Evolutionary conservation across 1,140 invertebrate genomes (phyloP), one percentile per base, ranked within the genome.

Genomic region (Pentalonia nigronervosa): DNA sequence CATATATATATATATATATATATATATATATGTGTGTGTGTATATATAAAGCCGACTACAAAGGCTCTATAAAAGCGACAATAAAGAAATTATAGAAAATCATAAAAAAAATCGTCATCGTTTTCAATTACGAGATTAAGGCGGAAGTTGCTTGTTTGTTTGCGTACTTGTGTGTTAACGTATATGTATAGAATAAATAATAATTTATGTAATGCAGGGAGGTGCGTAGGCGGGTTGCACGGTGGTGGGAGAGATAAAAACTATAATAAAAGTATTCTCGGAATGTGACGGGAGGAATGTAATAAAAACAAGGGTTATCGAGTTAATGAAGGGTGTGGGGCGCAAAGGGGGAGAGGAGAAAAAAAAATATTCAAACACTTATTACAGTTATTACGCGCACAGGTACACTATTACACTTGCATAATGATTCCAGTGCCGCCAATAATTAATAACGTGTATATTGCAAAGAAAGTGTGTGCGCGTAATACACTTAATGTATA

Each of bases 121-220:
- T 76, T 76, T 76, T 76, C 60, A 76, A 76, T 76, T 76, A 76
- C 60, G 60, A 76, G 60, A 76, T 76, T 76, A n/a, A n/a, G n/a
- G n/a, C n/a, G 60, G 60, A 67, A 76, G 60, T 30, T 83, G 36
- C 34, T 34, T 41, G 81, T 83, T 34, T 41, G 81, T 88, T 45
- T 48, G 45, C 8, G 25, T 88, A 41, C 41, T 21, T 48, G 0
- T 88, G 45, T 87, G 86, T 87, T 87, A 45, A 30, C 7, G 84
- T 88, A 47, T 88, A 17, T 48, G 11, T 45, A 45, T 48, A 47
- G 23, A 20, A 88, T 88, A 88, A 47, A 47, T 48, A 47, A 47
- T 45, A n/a, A 86, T 36, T 47, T 86, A 48, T 45, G 45, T 41
- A 23, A 83, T 83, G 34, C 81, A 47, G 45, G n/a, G 86, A 34